Percentiles rank a stretch among this genome's conserved stretches.
phyloP scores from a whole-genome alignment of 2,797 vertebrate species.

The Leptodactylus fallax region DNA sequence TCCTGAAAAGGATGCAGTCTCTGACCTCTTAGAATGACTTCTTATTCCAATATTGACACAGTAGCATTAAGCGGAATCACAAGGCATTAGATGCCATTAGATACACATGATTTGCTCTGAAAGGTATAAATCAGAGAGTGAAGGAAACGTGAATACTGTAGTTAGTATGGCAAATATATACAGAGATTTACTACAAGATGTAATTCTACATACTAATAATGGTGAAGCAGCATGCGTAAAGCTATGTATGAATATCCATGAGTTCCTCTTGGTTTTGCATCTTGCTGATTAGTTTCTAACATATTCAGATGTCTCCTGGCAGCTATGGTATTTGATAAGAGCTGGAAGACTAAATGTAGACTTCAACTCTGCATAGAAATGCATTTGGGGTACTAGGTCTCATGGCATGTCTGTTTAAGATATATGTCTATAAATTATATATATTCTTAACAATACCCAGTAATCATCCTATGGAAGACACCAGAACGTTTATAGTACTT shows the following conservation, averaged over 20 bases:
- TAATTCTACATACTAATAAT: constrained; percentile 9
- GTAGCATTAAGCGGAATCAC: no score
- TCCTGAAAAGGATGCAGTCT: no score
- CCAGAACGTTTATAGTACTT: not conserved
- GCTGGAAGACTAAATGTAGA: not conserved
- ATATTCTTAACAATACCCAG: not conserved
- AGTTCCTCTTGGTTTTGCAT: constrained; percentile 11
- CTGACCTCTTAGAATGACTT: no score
- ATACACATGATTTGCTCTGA: no score
- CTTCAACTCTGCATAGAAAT: not conserved
- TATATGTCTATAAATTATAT: not conserved
- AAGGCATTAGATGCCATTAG: no score
- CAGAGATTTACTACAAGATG: not conserved
- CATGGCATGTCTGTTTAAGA: not conserved
- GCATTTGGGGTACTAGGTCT: not conserved
- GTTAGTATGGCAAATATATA: not conserved
- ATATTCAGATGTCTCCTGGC: no score
- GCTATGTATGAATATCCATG: constrained; percentile 34
- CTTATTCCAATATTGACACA: no score
- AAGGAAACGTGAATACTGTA: not conserved
- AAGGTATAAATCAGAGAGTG: no score
- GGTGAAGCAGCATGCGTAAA: not conserved
- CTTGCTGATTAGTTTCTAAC: constrained; percentile 38
- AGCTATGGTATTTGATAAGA: not conserved
- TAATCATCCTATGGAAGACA: not conserved